A percentile compares a stretch with the other conserved stretches of the same genome.
phyloP scores from a whole-genome alignment of 1,140 invertebrate genomes.

The Dolichoris vasculosae region DNA sequence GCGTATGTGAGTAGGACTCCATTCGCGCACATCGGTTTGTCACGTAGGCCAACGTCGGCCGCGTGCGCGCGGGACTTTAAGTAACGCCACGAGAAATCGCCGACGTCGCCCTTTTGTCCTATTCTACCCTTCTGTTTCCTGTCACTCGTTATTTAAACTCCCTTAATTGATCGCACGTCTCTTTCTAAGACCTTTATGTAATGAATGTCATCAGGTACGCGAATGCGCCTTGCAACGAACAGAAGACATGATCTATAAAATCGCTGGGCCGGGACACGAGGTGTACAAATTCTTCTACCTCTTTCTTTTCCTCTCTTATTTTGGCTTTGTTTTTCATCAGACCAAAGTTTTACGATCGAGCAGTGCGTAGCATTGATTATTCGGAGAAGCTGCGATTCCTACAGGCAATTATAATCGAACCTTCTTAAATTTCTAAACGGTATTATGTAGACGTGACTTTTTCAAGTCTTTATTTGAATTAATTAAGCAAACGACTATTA shows the following conservation, averaged over 20 bases:
- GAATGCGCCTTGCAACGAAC: neutral
- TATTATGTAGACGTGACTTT: neutral
- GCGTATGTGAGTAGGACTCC: constrained; percentile 56
- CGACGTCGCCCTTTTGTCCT: neutral
- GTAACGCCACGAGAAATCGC: constrained; percentile 18
- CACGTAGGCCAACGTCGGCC: constrained; percentile 65
- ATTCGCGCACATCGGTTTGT: constrained; percentile 62
- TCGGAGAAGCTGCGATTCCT: neutral
- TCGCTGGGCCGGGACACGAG: neutral
- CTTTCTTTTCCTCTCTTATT: neutral
- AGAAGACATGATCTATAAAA: no score
- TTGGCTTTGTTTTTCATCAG: neutral
- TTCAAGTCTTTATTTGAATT: neutral
- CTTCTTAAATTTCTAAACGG: neutral
- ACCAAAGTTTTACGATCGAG: neutral
- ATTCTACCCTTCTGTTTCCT: neutral
- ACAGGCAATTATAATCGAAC: neutral
- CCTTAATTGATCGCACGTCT: no score
- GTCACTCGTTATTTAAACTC: no score
- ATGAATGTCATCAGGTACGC: constrained; percentile 59
- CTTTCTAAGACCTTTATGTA: constrained; percentile 58
- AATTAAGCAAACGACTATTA: neutral
- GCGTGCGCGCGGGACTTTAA: neutral
- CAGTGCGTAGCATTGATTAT: neutral
- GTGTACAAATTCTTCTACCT: neutral